phyloP scores from a whole-genome alignment of 1,140 invertebrate genomes.

The Cyclina sinensis region DNA sequence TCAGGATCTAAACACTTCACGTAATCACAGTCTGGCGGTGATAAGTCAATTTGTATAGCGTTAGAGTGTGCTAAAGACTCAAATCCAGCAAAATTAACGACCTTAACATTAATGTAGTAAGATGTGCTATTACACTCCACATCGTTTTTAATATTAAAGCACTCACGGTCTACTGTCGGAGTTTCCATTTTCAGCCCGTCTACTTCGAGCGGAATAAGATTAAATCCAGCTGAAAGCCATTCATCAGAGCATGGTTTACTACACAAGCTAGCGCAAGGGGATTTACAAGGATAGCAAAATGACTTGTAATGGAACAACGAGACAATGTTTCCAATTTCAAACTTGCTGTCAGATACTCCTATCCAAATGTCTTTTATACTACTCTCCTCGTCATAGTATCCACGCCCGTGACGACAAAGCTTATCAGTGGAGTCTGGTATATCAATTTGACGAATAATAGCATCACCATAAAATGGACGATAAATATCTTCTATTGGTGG shows the following conservation, averaged over 20 bases:
- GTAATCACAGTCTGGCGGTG: constrained; percentile 34
- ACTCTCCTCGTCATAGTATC: constrained; percentile 51
- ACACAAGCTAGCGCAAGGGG: constrained; percentile 15
- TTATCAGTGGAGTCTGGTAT: constrained; percentile 33
- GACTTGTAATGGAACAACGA: constrained; percentile 8
- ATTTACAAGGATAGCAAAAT: constrained; percentile 36
- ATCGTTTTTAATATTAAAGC: constrained; percentile 41
- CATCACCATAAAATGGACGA: constrained; percentile 36
- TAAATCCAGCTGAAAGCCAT: background rate
- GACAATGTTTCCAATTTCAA: constrained; percentile 8
- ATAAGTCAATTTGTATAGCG: constrained; percentile 45
- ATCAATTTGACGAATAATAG: constrained; percentile 2
- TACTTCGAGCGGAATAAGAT: constrained; percentile 27
- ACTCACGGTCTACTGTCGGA: background rate
- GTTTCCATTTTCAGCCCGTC: background rate
- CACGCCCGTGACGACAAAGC: constrained; percentile 30
- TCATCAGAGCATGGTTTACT: constrained; percentile 30
- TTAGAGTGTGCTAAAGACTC: constrained; percentile 37
- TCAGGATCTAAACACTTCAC: constrained; percentile 49
- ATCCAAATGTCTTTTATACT: constrained; percentile 55
- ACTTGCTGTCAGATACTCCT: constrained; percentile 30
- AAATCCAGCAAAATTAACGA: constrained; percentile 45
- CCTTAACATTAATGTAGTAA: constrained; percentile 45
- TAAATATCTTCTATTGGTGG: constrained; percentile 41
- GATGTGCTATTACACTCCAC: constrained; percentile 40